Evolutionary conservation across 2,113 vertebrate species (phyloP), one percentile per base, ranked within the genome.

Genomic region (Blennius ocellaris): DNA sequence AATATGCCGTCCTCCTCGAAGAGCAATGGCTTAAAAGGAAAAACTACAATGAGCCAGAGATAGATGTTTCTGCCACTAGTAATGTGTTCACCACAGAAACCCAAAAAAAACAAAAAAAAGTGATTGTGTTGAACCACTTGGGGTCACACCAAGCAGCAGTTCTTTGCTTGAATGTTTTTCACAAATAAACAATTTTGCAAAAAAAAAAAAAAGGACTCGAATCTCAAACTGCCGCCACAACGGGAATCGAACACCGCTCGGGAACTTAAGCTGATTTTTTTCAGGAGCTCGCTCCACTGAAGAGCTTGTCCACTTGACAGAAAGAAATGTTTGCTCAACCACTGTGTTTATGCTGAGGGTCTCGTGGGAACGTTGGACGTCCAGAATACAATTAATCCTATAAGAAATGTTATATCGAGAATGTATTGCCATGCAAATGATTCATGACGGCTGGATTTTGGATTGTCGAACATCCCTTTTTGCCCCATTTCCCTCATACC

Each of bases 161-260:
- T 84, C 80, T 80, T 57, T 71, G 65, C 73, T 76, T 81, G 12
- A 53, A 67, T 78, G 50, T 81, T 83, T 83, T 73, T 76, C 69
- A 78, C 62, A 86, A 91, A 91, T 90, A 91, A 92, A 92, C 86
- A 91, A 84, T 83, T 89, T 90, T 88, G 79, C 80, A 30, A 30
- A 87, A n/a, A n/a, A n/a, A n/a, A n/a, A n/a, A n/a, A n/a, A n/a
- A 83, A 89, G 86, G 84, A 90, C 84, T 78, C 81, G 72, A 89
- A 88, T 89, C 84, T 80, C 80, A 90, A 91, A 89, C 89, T 86
- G 88, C 89, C 91, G 89, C 90, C 67, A 38, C 65, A 59, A 81
- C 69, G 81, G 62, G 63, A 91, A 83, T 90, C 91, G 89, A 89
- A 89, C 90, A 89, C 48, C 84, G 84, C 89, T 89, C 80, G 51